These are phyloP conservation scores for Zaprionus ghesquierei DNA, from an alignment of 1,140 invertebrate species.

Conservation along the genomic window DNA sequence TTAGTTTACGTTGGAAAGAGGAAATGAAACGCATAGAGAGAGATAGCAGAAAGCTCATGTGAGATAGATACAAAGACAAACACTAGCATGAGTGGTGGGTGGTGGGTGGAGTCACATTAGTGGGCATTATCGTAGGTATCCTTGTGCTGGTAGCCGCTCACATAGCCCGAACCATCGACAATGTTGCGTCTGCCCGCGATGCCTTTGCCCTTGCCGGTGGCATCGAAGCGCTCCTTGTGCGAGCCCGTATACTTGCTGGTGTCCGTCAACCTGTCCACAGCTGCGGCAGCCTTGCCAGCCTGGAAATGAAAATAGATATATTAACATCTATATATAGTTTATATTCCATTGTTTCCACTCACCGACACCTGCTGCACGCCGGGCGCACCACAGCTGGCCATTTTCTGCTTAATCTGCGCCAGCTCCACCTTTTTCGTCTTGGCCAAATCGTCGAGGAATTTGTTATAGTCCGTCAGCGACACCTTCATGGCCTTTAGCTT, in stretches of 20 bases:
- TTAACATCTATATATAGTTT: background rate
- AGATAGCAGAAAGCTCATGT: conserved; percentile 43
- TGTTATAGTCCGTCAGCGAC: conserved; percentile 89
- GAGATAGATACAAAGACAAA: conserved; percentile 28
- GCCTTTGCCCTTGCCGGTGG: conserved; percentile 93
- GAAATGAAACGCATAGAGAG: conserved; percentile 15
- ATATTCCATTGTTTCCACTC: conserved; percentile 36
- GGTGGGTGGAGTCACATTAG: conserved; percentile 61
- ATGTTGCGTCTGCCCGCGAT: conserved; percentile 92
- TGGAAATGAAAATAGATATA: conserved; percentile 45
- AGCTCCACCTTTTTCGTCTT: conserved; percentile 91
- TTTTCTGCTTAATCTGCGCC: conserved; percentile 89
- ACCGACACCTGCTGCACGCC: conserved; percentile 84
- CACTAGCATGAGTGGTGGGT: background rate
- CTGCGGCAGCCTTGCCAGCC: conserved; percentile 87
- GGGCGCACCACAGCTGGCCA: conserved; percentile 90
- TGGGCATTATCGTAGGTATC: conserved; percentile 87
- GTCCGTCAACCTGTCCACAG: conserved; percentile 94
- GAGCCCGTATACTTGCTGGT: conserved; percentile 95
- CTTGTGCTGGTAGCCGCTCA: conserved; percentile 94
- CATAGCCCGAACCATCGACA: conserved; percentile 91
- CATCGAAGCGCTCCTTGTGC: conserved; percentile 94
- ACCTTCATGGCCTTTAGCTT: conserved; percentile 92
- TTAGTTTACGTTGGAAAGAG: conserved; percentile 57
- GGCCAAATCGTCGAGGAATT: conserved; percentile 91